phyloP scores from a whole-genome alignment of 2,113 vertebrate species.

The Trematomus loennbergii region DNA sequence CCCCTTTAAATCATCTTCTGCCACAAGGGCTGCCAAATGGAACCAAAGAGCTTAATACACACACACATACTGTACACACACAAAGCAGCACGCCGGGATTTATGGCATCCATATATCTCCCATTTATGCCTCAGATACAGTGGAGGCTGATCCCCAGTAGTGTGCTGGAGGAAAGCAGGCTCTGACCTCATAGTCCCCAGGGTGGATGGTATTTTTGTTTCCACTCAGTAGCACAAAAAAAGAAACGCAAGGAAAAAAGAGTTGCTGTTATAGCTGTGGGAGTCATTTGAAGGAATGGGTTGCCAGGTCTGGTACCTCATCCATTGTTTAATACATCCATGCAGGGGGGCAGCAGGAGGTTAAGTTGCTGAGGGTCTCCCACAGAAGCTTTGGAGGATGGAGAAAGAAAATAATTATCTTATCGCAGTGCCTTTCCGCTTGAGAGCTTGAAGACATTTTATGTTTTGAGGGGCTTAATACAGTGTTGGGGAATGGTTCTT shows the following conservation, averaged over 20 bases:
- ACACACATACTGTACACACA: slow-evolving; percentile 41
- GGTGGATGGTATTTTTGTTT: slow-evolving; percentile 31
- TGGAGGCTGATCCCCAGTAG: slow-evolving; percentile 53
- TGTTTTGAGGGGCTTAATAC: background rate
- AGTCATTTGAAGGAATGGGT: slow-evolving; percentile 26
- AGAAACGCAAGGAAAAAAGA: background rate
- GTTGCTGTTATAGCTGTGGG: slow-evolving; percentile 6
- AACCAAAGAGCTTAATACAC: slow-evolving; percentile 66
- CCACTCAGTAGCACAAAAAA: slow-evolving; percentile 5
- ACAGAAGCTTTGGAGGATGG: slow-evolving; percentile 7
- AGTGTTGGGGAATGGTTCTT: background rate
- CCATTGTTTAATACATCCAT: slow-evolving; percentile 29
- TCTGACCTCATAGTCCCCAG: slow-evolving; percentile 33
- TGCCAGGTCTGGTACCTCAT: slow-evolving; percentile 21
- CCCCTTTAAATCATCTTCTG: slow-evolving; percentile 78
- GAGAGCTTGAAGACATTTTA: background rate
- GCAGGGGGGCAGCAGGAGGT: background rate
- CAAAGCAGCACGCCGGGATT: slow-evolving; percentile 59
- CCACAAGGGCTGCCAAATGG: slow-evolving; percentile 72
- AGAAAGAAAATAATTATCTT: background rate
- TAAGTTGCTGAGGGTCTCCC: slow-evolving; percentile 10
- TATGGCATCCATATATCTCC: slow-evolving; percentile 74
- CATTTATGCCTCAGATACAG: slow-evolving; percentile 59
- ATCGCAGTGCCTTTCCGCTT: background rate
- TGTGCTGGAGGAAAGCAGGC: slow-evolving; percentile 30